Conservation (phyloP, 2,888 invertebrate genomes). For the Habroteleia sp. region DNA sequence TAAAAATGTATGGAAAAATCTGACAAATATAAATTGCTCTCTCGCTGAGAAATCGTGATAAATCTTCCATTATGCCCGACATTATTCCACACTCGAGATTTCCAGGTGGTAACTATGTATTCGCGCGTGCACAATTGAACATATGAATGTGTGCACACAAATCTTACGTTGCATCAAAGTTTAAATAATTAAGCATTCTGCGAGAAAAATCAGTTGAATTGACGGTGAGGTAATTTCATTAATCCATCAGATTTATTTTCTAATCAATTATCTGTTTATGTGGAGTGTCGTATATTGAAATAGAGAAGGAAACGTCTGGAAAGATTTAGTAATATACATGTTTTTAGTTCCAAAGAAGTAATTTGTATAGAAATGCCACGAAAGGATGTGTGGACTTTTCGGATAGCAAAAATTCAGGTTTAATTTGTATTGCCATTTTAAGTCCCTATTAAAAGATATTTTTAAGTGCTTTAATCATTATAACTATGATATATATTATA, state of each 20-base stretch:
- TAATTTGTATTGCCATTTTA: too few species aligned
- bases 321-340: too few species aligned
- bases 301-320: not conserved
- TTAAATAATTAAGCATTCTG: constrained; percentile 55
- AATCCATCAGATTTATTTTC: constrained; percentile 55
- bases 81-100: constrained; percentile 50
- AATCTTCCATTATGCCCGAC: constrained; percentile 70
- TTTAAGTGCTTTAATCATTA: too few species aligned
- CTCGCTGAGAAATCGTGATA: constrained; percentile 68
- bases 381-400: too few species aligned
- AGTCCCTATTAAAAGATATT: too few species aligned
- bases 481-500: too few species aligned
- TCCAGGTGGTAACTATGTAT: constrained; percentile 56
- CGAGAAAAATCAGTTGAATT: constrained; percentile 24
- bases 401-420: too few species aligned
- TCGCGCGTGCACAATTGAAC: constrained; percentile 34
- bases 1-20: constrained; percentile 65
- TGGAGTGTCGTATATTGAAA: constrained; percentile 9
- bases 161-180: constrained; percentile 41
- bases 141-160: constrained; percentile 25
- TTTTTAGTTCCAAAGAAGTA: too few species aligned
- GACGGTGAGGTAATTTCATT: constrained; percentile 32
- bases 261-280: constrained; percentile 49
- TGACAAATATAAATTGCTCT: constrained; percentile 70
- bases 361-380: too few species aligned